phyloP scores from a whole-genome alignment of 2,888 invertebrate species.

The Lingula anatina region DNA sequence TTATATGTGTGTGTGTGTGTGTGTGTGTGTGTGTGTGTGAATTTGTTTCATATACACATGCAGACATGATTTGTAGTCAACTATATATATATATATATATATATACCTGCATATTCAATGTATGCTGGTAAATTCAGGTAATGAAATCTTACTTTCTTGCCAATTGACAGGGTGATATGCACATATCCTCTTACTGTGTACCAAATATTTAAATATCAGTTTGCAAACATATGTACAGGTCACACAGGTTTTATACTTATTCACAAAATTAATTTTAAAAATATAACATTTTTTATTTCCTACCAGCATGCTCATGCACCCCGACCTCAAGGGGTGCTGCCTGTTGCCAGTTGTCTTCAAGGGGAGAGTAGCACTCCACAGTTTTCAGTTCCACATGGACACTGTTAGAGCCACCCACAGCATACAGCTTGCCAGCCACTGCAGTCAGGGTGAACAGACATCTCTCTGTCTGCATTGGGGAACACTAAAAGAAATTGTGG shows the following conservation, averaged over 20 bases:
- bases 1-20: no score
- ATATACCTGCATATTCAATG: no score
- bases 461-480: conserved; percentile 31
- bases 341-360: conserved; percentile 25
- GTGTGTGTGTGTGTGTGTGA: no score
- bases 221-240: no score
- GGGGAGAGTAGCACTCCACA: conserved; percentile 32
- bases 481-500: conserved; percentile 11
- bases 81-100: no score
- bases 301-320: conserved; percentile 40
- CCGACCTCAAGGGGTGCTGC: conserved; percentile 27
- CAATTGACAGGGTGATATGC: neutral
- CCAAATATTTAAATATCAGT: no score
- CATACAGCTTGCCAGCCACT: conserved; percentile 28
- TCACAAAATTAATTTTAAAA: neutral
- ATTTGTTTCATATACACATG: no score
- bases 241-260: no score
- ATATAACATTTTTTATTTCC: neutral
- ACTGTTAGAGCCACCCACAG: conserved; percentile 34
- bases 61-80: no score
- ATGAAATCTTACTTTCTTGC: neutral
- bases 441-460: conserved; percentile 38
- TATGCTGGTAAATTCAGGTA: neutral
- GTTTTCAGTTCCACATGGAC: conserved; percentile 19
- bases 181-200: no score